Evolutionary conservation across 2,888 invertebrate species (phyloP).

Genomic region (Taphrorychus bicolor): DNA sequence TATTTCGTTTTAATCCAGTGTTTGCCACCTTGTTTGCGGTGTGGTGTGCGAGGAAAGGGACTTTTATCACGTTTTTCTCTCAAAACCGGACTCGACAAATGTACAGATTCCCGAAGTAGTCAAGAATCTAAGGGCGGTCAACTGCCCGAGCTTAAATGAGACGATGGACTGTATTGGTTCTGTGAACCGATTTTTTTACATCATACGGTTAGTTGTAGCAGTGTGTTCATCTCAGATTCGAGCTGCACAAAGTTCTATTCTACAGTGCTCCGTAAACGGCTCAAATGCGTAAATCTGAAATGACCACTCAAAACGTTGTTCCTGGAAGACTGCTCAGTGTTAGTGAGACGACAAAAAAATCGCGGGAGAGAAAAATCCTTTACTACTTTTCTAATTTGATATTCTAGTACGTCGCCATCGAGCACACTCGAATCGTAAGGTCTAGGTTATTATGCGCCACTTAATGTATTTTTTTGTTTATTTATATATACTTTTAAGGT

Average conservation of each 20-base stretch:
- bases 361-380: conserved; percentile 50
- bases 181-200: conserved; percentile 54
- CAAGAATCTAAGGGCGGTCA: conserved; percentile 53
- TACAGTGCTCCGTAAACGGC: neutral
- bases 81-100: conserved; percentile 10
- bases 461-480: conserved; percentile 29
- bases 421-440: conserved; percentile 37
- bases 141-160: conserved; percentile 56
- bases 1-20: conserved; percentile 41
- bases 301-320: conserved; percentile 11
- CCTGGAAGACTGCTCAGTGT: conserved; percentile 51
- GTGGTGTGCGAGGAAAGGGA: neutral
- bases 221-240: neutral
- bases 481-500: conserved; percentile 40
- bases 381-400: conserved; percentile 57
- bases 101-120: conserved; percentile 42
- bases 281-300: conserved; percentile 3
- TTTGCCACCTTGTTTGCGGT: neutral
- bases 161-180: conserved; percentile 58
- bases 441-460: conserved; percentile 25
- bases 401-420: conserved; percentile 18
- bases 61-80: neutral
- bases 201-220: conserved; percentile 38
- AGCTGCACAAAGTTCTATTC: neutral
- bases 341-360: conserved; percentile 47